Percentiles rank a stretch among this genome's conserved stretches.
Evolutionary conservation across 1,140 invertebrate genomes (phyloP).

Genomic region (Brachionus koreanus): DNA sequence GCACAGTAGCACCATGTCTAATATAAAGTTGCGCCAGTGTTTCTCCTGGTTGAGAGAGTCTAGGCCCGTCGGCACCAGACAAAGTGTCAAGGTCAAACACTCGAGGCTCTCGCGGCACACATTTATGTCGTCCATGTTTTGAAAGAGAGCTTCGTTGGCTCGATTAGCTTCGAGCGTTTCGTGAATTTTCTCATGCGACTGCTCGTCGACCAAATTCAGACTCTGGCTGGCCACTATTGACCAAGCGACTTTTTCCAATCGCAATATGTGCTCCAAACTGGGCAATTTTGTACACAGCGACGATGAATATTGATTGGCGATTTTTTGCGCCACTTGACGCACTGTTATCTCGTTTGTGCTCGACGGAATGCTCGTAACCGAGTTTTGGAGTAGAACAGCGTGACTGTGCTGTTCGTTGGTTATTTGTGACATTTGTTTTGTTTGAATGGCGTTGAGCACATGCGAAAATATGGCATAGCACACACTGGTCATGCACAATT

Average conservation of each 20-base stretch:
- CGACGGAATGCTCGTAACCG: constrained; percentile 68
- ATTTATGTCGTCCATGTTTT: constrained; percentile 57
- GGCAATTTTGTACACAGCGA: neutral
- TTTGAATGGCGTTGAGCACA: constrained; percentile 51
- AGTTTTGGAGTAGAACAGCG: constrained; percentile 69
- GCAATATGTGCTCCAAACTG: neutral
- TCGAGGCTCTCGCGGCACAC: constrained; percentile 88
- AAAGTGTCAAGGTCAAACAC: constrained; percentile 79
- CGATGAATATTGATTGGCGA: neutral
- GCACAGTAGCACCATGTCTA: constrained; percentile 77
- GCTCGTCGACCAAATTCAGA: neutral
- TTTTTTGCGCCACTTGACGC: constrained; percentile 45
- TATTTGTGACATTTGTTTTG: constrained; percentile 50
- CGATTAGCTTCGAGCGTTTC: neutral
- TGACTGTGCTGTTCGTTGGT: constrained; percentile 60
- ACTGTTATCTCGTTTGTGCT: constrained; percentile 68
- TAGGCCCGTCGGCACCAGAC: constrained; percentile 74
- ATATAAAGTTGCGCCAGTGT: constrained; percentile 78
- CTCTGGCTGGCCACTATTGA: constrained; percentile 21
- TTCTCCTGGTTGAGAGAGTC: constrained; percentile 70
- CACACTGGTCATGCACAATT: constrained; percentile 76
- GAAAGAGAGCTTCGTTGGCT: constrained; percentile 30
- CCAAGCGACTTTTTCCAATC: constrained; percentile 7
- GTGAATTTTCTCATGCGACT: neutral
- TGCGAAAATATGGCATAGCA: constrained; percentile 62